Base-by-base conservation (phyloP, 2,113 vertebrate species). In the Sitta europaea region DNA sequence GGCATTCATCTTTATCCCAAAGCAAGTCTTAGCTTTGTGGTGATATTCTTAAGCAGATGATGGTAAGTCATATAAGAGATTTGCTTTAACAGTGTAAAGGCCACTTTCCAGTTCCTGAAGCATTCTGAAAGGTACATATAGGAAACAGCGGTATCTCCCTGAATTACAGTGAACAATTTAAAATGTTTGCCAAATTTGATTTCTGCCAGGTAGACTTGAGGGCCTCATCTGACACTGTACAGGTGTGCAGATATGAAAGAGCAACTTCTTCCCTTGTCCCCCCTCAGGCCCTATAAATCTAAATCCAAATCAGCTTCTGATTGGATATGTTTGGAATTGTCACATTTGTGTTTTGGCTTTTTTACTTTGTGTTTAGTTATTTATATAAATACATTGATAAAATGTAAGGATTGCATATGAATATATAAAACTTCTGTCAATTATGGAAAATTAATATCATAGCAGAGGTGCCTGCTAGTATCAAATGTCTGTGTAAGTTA, bases 1-100 rank as follows among this genome's bases (percentile, higher is more conserved):
- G 22, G 12, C 42, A 88, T 90, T 88, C 45, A 36, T 96, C 77
- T 95, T 91, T 94, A 88, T 66, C 20, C 3, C 25, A 88, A 38
- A 25, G 21, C 18, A 58, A 58, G 27, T 90, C 50, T 68, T 47
- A 66, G 58, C 10, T 90, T 94, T 88, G 47, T 40, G 29, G 38
- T 79, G 67, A 62, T 73, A 73, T 47, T 72, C 42, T 85, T 65
- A 82, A 79, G 18, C 15, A 86, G 47, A 40, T 55, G 19, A 82
- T 23, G 6, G 28, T 66, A 82, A 92, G 75, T 75, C 20, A 38
- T 40, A 40, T 6, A 16, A 24, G 29, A 13, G 11, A 38, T 78
- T 74, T 27, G 67, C 18, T 90, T 55, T 53, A 80, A 54, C 25
- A 75, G 20, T 15, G 61, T 3, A 53, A 33, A 48, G 31, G 23